phyloP scores from a whole-genome alignment of 1,140 invertebrate species.

The Rhysida immarginata region DNA sequence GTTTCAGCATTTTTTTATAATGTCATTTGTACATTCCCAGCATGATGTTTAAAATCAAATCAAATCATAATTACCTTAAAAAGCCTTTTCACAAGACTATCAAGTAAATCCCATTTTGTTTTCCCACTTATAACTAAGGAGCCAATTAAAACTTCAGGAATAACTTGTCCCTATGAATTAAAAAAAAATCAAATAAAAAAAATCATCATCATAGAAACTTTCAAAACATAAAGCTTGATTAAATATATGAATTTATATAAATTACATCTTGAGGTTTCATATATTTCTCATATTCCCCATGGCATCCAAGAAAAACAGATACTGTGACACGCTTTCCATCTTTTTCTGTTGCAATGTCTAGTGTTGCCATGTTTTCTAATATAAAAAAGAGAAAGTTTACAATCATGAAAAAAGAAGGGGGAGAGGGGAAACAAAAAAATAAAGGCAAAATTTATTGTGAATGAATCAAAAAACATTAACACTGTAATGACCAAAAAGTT shows the following conservation, averaged over 20 bases:
- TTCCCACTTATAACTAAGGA: constrained; percentile 76
- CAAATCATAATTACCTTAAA: constrained; percentile 79
- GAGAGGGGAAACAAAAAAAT: too few species aligned
- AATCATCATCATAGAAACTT: not conserved
- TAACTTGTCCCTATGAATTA: not conserved
- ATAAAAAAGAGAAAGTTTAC: constrained; percentile 4
- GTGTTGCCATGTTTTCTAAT: not conserved
- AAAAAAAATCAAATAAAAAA: not conserved
- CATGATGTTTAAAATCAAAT: too few species aligned
- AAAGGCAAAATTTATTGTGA: not conserved
- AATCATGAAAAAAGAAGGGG: too few species aligned
- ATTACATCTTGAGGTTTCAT: constrained; percentile 12
- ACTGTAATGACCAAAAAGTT: too few species aligned
- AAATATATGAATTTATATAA: not conserved
- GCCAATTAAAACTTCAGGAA: constrained; percentile 52
- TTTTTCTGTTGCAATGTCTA: constrained; percentile 27
- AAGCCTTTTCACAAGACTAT: constrained; percentile 71
- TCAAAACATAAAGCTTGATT: not conserved
- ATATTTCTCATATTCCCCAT: constrained; percentile 15
- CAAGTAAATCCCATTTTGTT: constrained; percentile 86
- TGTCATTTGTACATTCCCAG: too few species aligned
- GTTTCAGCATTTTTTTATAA: too few species aligned
- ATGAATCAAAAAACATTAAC: too few species aligned
- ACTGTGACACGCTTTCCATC: constrained; percentile 73
- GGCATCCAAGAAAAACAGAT: constrained; percentile 54